These are phyloP conservation scores for Ochropleura leucogaster DNA, from an alignment of 2,888 invertebrate species.

Conservation along the genomic window DNA sequence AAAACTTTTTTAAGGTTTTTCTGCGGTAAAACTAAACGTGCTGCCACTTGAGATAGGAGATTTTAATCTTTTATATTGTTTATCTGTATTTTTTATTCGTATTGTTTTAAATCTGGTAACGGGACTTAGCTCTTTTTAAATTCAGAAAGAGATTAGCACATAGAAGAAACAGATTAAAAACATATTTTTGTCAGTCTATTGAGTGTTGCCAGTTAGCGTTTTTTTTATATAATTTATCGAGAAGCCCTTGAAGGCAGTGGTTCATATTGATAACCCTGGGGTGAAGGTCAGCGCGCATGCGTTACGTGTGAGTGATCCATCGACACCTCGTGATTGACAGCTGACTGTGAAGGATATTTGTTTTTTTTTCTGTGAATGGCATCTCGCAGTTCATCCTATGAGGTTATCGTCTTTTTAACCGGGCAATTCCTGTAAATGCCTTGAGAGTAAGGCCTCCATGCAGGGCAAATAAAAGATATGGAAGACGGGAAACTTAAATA, in stretches of 20 bases:
- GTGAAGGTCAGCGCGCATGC: conserved; percentile 69
- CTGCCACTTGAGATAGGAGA: conserved; percentile 21
- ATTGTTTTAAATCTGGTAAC: conserved; percentile 32
- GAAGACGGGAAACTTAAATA: neutral
- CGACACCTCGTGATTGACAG: conserved; percentile 77
- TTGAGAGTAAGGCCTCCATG: too few species aligned
- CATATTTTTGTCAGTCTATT: neutral
- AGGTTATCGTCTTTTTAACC: too few species aligned
- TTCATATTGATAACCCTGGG: conserved; percentile 9
- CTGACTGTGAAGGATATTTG: neutral
- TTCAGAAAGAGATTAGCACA: neutral
- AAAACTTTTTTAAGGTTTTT: neutral
- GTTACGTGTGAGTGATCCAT: conserved; percentile 73
- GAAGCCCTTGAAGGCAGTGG: neutral
- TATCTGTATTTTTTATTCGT: neutral
- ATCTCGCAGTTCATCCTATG: too few species aligned
- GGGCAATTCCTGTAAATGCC: too few species aligned
- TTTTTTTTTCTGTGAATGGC: too few species aligned
- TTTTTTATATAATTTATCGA: neutral
- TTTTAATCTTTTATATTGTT: conserved; percentile 16
- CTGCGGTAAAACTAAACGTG: conserved; percentile 20
- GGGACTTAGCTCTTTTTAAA: neutral
- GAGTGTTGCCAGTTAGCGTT: too few species aligned
- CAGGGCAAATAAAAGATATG: too few species aligned
- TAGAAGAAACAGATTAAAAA: too few species aligned